Evolutionary conservation across 2,113 vertebrate genomes (phyloP), one percentile per base, ranked within the genome.

Genomic region (Meriones unguiculatus): DNA sequence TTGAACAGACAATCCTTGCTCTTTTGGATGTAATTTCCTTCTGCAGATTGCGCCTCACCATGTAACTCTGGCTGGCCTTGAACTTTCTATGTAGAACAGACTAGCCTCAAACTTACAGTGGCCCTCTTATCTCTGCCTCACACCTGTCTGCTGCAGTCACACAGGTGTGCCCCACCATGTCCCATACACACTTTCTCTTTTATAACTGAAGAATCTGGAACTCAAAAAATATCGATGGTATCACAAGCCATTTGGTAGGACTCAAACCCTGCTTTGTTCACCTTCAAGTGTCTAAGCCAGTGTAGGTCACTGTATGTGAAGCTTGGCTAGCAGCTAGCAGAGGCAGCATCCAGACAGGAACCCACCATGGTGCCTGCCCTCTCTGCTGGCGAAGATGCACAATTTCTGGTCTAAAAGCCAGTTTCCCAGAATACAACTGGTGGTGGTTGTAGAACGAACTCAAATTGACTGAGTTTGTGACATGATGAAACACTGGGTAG

Each of bases 381-480:
- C 57, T 93, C 93, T 84, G 78, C 84, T 90, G 76, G 64, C 80
- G 2, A 6, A 2, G 10, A 22, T 30, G 59, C 18, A 54, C 12
- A 7, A n/a, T 32, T 69, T 35, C 84, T 59, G 76, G 18, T 70
- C 75, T 20, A 24, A 91, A 50, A 91, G 59, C 7, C 84, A 28
- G 30, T 85, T 82, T 41, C 30, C 73, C 70, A 64, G 57, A 77
- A 46, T 12, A 50, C 18, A 59, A 38, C 30, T 38, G 38, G 38
- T 12, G 24, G 30, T 17, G 24, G 38, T 69, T 96, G 90, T 15
- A 59, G 90, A 93, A 98, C 80, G 38, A 65, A 77, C 41, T 89
- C 62, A 72, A 32, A 41, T 11, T 15, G 67, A 90, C 25, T n/a
- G 52, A 92, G 70, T 91, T 73, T 32, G 57, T 92, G 62, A 62